Conservation (phyloP, 2,888 invertebrate species). For the Rhagophthalmus giganteus region DNA sequence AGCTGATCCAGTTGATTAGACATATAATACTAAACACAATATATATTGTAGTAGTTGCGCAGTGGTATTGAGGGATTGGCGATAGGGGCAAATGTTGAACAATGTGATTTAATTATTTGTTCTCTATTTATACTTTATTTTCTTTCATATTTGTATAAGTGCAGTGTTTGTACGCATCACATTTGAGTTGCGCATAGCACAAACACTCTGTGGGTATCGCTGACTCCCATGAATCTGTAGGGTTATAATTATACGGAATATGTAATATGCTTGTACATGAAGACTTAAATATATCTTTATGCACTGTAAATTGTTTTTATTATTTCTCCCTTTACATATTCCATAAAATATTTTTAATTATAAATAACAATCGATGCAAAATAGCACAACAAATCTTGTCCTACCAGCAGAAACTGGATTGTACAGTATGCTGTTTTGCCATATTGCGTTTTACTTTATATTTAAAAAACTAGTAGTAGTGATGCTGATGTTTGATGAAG, state of each 20-base stretch:
- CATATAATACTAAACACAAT: slow-evolving; percentile 46
- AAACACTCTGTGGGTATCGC: slow-evolving; percentile 51
- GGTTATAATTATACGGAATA: slow-evolving; percentile 61
- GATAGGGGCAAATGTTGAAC: slow-evolving; percentile 53
- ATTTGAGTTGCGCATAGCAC: slow-evolving; percentile 44
- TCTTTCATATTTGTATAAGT: slow-evolving; percentile 50
- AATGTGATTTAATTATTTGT: slow-evolving; percentile 48
- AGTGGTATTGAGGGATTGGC: slow-evolving; percentile 54
- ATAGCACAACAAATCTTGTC: too few relatives aligned
- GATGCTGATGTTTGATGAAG: too few relatives aligned
- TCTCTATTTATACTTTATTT: slow-evolving; percentile 54
- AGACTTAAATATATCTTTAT: slow-evolving; percentile 78
- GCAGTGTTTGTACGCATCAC: slow-evolving; percentile 48
- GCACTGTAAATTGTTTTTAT: slow-evolving; percentile 59
- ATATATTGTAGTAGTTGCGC: slow-evolving; percentile 53
- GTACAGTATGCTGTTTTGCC: too few relatives aligned
- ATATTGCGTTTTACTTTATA: too few relatives aligned
- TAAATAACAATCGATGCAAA: too few relatives aligned
- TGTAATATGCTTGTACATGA: slow-evolving; percentile 76
- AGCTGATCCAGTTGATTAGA: slow-evolving; percentile 45
- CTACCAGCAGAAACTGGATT: not conserved
- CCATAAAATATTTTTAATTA: too few relatives aligned
- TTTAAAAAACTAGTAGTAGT: too few relatives aligned
- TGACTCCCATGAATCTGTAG: slow-evolving; percentile 53
- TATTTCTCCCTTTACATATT: not conserved